phyloP scores from a whole-genome alignment of 2,797 vertebrate genomes.

The Sebastes kiyomatsui region DNA sequence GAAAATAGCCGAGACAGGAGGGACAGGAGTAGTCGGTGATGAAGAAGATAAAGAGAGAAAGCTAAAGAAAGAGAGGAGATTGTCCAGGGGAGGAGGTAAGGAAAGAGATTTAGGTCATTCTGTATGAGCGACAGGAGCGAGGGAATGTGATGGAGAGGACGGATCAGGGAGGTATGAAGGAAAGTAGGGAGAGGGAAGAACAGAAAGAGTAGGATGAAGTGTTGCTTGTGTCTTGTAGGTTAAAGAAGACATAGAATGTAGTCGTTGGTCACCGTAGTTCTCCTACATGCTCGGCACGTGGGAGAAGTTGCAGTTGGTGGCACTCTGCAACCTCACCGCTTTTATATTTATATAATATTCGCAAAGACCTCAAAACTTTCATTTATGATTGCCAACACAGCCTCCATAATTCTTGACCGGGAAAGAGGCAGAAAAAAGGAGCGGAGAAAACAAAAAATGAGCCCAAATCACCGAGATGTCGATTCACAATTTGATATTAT shows the following conservation, averaged over 20 bases:
- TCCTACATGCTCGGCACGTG: too few relatives aligned
- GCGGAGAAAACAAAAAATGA: too few relatives aligned
- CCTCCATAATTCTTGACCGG: not conserved
- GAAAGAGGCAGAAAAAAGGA: too few relatives aligned
- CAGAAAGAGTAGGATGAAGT: not conserved
- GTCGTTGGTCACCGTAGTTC: too few relatives aligned
- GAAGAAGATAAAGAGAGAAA: conserved; percentile 24
- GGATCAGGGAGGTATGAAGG: not conserved
- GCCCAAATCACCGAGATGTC: too few relatives aligned
- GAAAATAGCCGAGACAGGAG: conserved; percentile 13
- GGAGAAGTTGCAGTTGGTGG: too few relatives aligned
- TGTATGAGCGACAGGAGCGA: conserved; percentile 18
- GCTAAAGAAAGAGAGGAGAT: conserved; percentile 39
- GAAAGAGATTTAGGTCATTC: conserved; percentile 51
- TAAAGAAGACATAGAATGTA: not conserved
- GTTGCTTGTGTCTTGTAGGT: not conserved
- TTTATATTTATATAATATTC: too few relatives aligned
- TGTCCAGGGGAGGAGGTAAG: conserved; percentile 32
- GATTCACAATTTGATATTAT: not conserved
- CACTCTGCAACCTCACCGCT: too few relatives aligned
- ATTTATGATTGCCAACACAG: not conserved
- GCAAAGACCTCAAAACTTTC: not conserved
- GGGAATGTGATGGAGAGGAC: conserved; percentile 10
- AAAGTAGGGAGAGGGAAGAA: not conserved
- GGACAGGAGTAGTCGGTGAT: conserved; percentile 11